Conservation (phyloP, 2,797 vertebrate genomes). For the Siniperca obscura region DNA sequence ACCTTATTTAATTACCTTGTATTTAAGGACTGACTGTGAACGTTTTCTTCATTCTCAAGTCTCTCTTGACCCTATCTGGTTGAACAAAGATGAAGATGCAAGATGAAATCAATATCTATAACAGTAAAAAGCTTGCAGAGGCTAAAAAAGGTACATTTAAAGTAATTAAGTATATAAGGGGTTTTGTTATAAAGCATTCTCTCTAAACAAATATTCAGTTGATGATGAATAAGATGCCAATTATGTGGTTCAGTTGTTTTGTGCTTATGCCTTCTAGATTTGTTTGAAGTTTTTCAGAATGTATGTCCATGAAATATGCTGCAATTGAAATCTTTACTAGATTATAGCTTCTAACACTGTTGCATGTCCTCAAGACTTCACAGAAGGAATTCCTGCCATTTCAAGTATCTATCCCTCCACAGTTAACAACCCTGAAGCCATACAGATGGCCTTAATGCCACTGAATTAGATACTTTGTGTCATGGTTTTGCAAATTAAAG, state of each 20-base stretch:
- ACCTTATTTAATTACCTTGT: too few species aligned
- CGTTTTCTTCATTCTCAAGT: background rate
- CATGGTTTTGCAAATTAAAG: slow-evolving; percentile 22
- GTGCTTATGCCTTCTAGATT: background rate
- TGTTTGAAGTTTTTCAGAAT: background rate
- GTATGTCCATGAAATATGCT: background rate
- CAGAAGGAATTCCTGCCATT: slow-evolving; percentile 6
- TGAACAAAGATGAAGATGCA: background rate
- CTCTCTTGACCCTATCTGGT: background rate
- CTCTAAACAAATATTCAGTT: background rate
- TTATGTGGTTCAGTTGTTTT: background rate
- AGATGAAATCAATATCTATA: background rate
- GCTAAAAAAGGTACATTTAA: background rate
- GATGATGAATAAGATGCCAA: background rate
- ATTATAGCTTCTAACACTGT: background rate
- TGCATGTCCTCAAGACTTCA: background rate
- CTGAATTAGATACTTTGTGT: background rate
- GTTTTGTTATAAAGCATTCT: background rate
- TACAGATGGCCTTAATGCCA: background rate
- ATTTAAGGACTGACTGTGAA: background rate
- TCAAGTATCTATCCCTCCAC: background rate
- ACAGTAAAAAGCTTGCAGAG: background rate
- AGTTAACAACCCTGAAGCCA: background rate
- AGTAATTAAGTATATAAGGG: background rate
- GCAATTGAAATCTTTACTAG: background rate